Evolutionary conservation across 2,113 vertebrate species (phyloP), one percentile per base, ranked within the genome.

Genomic region (Sterna hirundo): DNA sequence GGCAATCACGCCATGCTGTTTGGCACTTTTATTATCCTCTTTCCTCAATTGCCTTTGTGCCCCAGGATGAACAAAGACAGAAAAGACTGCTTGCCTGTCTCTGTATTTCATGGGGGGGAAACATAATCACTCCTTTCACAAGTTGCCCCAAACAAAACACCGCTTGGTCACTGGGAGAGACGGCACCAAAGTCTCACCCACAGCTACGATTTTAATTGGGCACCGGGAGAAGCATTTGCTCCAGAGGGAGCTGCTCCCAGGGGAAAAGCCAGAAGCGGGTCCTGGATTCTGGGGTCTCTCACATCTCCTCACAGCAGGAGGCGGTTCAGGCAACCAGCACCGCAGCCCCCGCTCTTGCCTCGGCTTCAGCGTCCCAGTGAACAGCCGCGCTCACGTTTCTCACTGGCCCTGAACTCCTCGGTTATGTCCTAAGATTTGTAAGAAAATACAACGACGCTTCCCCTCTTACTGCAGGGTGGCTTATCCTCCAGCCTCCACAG

Each of bases 131-230:
- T 25, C 42, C 11, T 38, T 40, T 30, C 8, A 20, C 30, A 14
- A 16, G 52, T 10, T 32, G n/a, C 27, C 47, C 51, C 52, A 16
- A 36, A 22, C 22, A 46, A 22, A 40, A 5, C 36, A 3, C 15
- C 12, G 20, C 52, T n/a, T 9, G 16, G 12, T 2, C 44, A 5
- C 9, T 2, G 36, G 5, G n/a, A 68, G 23, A 52, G n/a, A 9
- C 2, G 2, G 55, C 40, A 38, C 75, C 42, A 1, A 10, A 12
- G 57, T 3, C 60, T 15, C 26, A 10, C 32, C 57, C 46, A 5
- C 8, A 2, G 3, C 13, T 17, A 19, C 3, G 66, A 19, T 23
- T 23, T 21, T 3, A 19, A 0, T 1, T 2, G 27, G 42, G 64
- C 10, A 64, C 57, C 22, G 2, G n/a, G 15, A 36, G 42, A 13